phyloP scores from a whole-genome alignment of 1,140 invertebrate species.

The Drosophila grimshawi region DNA sequence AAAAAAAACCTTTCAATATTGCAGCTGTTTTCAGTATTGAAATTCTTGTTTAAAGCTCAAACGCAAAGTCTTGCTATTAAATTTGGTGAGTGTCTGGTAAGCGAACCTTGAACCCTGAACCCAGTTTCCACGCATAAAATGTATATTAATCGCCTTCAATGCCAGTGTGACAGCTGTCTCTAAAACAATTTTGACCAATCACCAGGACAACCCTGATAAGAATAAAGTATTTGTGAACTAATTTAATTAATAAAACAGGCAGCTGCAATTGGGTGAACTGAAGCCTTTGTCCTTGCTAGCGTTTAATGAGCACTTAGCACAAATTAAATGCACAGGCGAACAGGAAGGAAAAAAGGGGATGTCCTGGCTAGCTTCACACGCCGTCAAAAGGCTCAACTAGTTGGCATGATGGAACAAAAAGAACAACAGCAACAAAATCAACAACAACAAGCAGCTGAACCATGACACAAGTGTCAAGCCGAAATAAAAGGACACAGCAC shows the following conservation, averaged over 20 bases:
- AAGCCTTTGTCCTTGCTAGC: slow-evolving; percentile 16
- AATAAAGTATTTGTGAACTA: slow-evolving; percentile 53
- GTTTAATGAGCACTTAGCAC: slow-evolving; percentile 65
- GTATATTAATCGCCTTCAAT: slow-evolving; percentile 20
- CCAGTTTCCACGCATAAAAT: slow-evolving; percentile 4
- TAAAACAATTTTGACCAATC: slow-evolving; percentile 35
- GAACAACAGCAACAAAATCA: slow-evolving; percentile 17
- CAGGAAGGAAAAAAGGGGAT: slow-evolving; percentile 18
- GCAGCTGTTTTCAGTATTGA: slow-evolving; percentile 31
- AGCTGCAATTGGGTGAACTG: slow-evolving; percentile 16
- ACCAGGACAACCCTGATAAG: background rate
- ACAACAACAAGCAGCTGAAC: slow-evolving; percentile 3
- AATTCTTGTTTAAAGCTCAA: slow-evolving; percentile 47
- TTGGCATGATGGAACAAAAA: slow-evolving; percentile 40
- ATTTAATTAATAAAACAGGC: slow-evolving; percentile 66
- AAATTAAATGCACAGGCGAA: slow-evolving; percentile 58
- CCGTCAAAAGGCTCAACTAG: slow-evolving; percentile 59
- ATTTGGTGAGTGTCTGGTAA: slow-evolving; percentile 2
- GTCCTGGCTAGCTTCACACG: slow-evolving; percentile 37
- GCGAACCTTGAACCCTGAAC: slow-evolving; percentile 10
- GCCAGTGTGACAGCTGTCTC: background rate
- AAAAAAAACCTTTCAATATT: background rate
- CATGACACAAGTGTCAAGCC: slow-evolving; percentile 48
- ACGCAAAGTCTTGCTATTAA: slow-evolving; percentile 35
- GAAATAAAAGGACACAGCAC: slow-evolving; percentile 23